Percentiles rank a stretch among this genome's conserved stretches.
phyloP scores from a whole-genome alignment of 2,797 vertebrate genomes.

The Aeoliscus strigatus region DNA sequence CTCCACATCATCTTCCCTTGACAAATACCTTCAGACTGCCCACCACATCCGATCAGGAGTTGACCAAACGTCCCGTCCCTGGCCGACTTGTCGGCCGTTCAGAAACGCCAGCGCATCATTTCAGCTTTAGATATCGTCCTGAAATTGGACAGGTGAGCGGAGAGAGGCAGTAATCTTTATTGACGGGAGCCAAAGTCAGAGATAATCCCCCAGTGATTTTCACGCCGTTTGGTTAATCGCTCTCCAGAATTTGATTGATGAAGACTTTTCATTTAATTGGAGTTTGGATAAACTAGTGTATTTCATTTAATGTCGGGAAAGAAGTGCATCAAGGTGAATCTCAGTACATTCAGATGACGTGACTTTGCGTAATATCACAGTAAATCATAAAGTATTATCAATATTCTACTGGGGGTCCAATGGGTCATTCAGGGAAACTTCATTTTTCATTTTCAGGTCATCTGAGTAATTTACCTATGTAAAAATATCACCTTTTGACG shows the following conservation, averaged over 20 bases:
- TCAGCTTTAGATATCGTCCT: constrained; percentile 37
- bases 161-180: constrained; percentile 50
- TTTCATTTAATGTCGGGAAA: constrained; percentile 4
- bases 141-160: constrained; percentile 41
- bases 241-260: constrained; percentile 29
- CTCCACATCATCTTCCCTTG: constrained; percentile 20
- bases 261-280: constrained; percentile 42
- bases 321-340: too few species aligned
- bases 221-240: constrained; percentile 35
- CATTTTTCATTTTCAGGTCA: too few species aligned
- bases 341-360: too few species aligned
- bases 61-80: constrained; percentile 22
- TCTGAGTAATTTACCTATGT: too few species aligned
- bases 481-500: too few species aligned
- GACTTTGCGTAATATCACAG: too few species aligned
- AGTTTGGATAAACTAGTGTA: constrained; percentile 16
- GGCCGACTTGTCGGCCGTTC: constrained; percentile 24
- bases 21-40: constrained; percentile 23
- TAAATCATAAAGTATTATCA: too few species aligned
- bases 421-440: too few species aligned
- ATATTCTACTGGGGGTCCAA: too few species aligned
- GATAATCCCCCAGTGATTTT: constrained; percentile 47
- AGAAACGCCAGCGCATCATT: constrained; percentile 25
- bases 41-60: constrained; percentile 23
- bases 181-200: constrained; percentile 41